phyloP scores from a whole-genome alignment of 1,140 invertebrate species.

The Cydia fagiglandana region DNA sequence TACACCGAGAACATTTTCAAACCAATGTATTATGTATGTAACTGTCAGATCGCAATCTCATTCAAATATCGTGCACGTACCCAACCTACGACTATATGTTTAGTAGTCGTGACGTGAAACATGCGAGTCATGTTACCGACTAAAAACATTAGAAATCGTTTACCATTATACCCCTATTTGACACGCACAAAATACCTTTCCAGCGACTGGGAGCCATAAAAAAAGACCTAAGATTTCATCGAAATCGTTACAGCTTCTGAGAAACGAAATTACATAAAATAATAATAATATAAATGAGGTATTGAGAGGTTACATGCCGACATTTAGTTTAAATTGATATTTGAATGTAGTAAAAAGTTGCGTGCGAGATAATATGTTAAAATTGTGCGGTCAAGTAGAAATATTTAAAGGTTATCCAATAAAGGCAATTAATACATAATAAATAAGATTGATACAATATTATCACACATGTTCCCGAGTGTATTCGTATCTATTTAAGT shows the following conservation, averaged over 20 bases:
- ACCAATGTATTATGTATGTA: not conserved
- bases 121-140: not conserved
- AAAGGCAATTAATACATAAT: not conserved
- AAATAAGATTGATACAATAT: not conserved
- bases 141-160: too few relatives aligned
- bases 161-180: too few relatives aligned
- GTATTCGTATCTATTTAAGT: too few relatives aligned
- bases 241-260: not conserved
- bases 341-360: constrained; percentile 2
- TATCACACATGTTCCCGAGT: too few relatives aligned
- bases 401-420: not conserved
- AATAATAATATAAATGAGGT: not conserved
- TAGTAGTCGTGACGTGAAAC: not conserved
- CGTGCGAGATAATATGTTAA: not conserved
- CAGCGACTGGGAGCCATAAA: not conserved
- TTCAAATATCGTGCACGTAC: not conserved
- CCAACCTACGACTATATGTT: not conserved
- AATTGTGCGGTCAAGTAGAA: too few relatives aligned
- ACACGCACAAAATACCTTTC: too few relatives aligned
- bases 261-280: not conserved
- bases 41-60: not conserved
- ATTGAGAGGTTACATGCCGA: not conserved
- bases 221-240: not conserved
- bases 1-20: not conserved
- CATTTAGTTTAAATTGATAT: not conserved